Evolutionary conservation across 1,140 invertebrate species (phyloP).

Genomic region (Listronotus oregonensis): DNA sequence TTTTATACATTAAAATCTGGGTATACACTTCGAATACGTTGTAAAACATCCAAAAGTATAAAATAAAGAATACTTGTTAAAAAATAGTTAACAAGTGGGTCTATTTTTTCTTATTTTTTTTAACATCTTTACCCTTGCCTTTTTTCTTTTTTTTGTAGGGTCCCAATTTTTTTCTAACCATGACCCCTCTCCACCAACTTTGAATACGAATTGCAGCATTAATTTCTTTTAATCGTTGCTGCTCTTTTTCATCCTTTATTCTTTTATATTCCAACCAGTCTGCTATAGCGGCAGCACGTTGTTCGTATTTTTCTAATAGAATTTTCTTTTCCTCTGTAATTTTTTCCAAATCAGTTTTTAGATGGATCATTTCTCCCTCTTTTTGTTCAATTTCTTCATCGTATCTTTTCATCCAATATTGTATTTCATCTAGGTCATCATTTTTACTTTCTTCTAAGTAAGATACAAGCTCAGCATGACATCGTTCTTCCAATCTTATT

Average conservation of each 20-base stretch:
- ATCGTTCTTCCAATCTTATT: constrained; percentile 31
- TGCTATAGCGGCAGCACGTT: constrained; percentile 22
- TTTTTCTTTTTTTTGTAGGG: constrained; percentile 36
- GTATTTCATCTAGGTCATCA: constrained; percentile 32
- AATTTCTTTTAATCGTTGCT: constrained; percentile 8
- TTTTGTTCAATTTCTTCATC: constrained; percentile 34
- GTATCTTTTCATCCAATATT: constrained; percentile 37
- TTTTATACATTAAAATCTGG: too few relatives aligned
- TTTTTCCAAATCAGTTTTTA: constrained; percentile 30
- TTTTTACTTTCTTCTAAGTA: constrained; percentile 33
- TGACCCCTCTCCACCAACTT: constrained; percentile 34
- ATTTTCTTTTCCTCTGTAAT: constrained; percentile 16
- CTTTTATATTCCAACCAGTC: constrained; percentile 36
- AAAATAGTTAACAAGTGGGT: neutral
- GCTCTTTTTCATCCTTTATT: constrained; percentile 27
- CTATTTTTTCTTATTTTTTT: constrained; percentile 8
- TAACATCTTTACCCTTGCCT: constrained; percentile 5
- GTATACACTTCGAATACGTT: too few relatives aligned
- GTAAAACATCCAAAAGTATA: too few relatives aligned
- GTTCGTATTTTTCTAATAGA: constrained; percentile 21
- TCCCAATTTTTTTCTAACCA: constrained; percentile 35
- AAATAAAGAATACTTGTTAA: too few relatives aligned
- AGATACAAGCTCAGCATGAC: constrained; percentile 26
- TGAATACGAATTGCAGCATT: constrained; percentile 26
- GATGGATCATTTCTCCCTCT: constrained; percentile 29